These are phyloP conservation scores for Piprites chloris DNA, from an alignment of 2,113 vertebrate species.

Conservation along the genomic window DNA sequence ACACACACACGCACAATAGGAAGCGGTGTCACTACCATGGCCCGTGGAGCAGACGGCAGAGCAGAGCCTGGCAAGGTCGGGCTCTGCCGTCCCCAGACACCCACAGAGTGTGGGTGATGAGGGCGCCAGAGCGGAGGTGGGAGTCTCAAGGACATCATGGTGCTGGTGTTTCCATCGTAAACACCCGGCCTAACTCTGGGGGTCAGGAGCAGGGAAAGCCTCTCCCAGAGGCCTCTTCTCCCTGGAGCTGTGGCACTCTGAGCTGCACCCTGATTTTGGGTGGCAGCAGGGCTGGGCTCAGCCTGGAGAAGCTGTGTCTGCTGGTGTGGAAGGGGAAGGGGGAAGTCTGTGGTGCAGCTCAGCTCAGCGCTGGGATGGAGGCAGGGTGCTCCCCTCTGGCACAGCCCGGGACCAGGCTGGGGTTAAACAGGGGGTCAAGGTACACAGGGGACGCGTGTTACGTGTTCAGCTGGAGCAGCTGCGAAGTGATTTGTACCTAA, in stretches of 20 bases:
- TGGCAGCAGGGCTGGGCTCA: neutral
- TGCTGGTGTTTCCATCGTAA: neutral
- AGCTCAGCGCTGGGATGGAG: neutral
- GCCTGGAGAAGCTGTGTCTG: fast-evolving
- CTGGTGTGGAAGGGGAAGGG: neutral
- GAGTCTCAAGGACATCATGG: fast-evolving
- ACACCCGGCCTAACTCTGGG: neutral
- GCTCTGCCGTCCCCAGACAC: neutral
- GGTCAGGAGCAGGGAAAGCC: neutral
- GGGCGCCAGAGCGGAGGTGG: neutral
- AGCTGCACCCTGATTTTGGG: neutral
- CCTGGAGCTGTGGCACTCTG: fast-evolving
- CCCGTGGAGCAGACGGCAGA: fast-evolving
- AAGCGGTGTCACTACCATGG: fast-evolving
- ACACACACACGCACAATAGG: fast-evolving
- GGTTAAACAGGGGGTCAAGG: neutral
- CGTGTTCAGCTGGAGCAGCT: neutral
- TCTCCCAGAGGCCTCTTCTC: neutral
- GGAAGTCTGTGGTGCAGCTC: neutral
- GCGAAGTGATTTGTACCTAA: neutral
- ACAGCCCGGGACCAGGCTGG: neutral
- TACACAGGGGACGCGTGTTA: fast-evolving
- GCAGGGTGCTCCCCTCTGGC: neutral
- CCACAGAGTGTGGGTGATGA: fast-evolving
- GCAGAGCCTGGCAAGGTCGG: fast-evolving